Evolutionary conservation across 2,113 vertebrate species (phyloP).

Genomic region (Leptobrachium ailaonicum): DNA sequence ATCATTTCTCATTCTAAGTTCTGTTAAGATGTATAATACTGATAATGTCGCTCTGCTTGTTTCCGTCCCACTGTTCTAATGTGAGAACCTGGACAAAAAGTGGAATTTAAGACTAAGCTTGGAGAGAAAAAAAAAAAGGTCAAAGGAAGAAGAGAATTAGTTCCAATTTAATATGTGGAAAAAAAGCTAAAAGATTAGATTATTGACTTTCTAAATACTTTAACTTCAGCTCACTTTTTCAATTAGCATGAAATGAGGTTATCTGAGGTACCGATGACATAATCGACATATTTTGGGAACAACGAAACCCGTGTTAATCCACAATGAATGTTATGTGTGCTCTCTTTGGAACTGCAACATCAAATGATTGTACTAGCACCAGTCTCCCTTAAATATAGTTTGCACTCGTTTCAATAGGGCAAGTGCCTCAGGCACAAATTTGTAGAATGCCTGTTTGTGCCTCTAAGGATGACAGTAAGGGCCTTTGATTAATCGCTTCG

Average conservation of each 20-base stretch:
- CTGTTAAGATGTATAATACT: too few relatives aligned
- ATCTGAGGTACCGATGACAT: constrained; percentile 46
- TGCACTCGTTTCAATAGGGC: constrained; percentile 48
- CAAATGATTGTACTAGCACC: constrained; percentile 37
- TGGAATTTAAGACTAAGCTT: not conserved
- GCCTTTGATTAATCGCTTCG: constrained; percentile 42
- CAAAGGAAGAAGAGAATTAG: not conserved
- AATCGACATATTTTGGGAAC: constrained; percentile 39
- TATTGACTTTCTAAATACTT: constrained; percentile 8
- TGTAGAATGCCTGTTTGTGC: constrained; percentile 43
- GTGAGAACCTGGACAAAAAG: not conserved
- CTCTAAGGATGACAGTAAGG: constrained; percentile 45
- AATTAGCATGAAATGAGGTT: constrained; percentile 34
- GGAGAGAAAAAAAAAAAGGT: not conserved
- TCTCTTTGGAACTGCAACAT: constrained; percentile 39
- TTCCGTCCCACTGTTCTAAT: not conserved
- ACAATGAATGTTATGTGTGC: constrained; percentile 42
- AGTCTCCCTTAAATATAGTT: constrained; percentile 47
- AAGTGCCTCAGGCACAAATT: constrained; percentile 37
- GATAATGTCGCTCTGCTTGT: too few relatives aligned
- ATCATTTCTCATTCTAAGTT: too few relatives aligned
- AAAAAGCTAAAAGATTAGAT: constrained; percentile 21
- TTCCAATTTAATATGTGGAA: not conserved
- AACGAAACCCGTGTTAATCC: constrained; percentile 40
- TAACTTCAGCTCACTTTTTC: constrained; percentile 27